Base-by-base conservation (phyloP, 1,140 invertebrate species). In the Apis laboriosa region DNA sequence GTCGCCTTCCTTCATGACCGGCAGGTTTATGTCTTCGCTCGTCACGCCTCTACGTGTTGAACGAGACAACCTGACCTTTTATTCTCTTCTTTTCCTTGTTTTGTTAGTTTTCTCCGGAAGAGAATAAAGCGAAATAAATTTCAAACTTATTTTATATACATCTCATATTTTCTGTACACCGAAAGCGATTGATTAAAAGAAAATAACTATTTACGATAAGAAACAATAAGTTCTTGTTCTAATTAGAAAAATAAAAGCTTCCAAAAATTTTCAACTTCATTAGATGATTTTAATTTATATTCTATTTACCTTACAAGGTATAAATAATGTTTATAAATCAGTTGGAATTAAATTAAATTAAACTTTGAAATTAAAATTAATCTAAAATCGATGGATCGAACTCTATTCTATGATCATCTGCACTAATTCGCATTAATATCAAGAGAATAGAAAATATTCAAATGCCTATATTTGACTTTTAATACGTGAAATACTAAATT, bases 1-100 rank as follows among this genome's bases (percentile, higher is more conserved):
- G 56, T 28, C 78, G 4, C 71, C 51, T 74, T 74, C 60, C 21
- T 74, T 80, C 81, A 61, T 84, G 71, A 79, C 34, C 76, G 84
- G 55, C 84, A 86, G 55, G 84, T 86, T 86, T 84, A 86, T 84
- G 76, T 70, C 76, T 74, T 75, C 49, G 28, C 75, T 67, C 63
- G 75, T 84, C 82, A 84, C 77, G 81, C 84, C 84, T 86, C 81
- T 86, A 77, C 84, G 61, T 56, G 67, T n/a, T 76, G 63, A 80
- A 80, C 71, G 24, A 80, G 70, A 56, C 71, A 24, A 56, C 60
- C 53, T 19, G 8, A 34, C 28, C 17, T 43, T 34, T 51, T 60
- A 34, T 53, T 43, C 55, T 28, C 24, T 49, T 43, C 28, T 34
- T 24, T 68, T 68, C 53, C 19, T 64, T n/a, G 28, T 53, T 79